Evolutionary conservation across 2,113 vertebrate genomes (phyloP), one percentile per base, ranked within the genome.

Genomic region (Brachionichthys hirsutus): DNA sequence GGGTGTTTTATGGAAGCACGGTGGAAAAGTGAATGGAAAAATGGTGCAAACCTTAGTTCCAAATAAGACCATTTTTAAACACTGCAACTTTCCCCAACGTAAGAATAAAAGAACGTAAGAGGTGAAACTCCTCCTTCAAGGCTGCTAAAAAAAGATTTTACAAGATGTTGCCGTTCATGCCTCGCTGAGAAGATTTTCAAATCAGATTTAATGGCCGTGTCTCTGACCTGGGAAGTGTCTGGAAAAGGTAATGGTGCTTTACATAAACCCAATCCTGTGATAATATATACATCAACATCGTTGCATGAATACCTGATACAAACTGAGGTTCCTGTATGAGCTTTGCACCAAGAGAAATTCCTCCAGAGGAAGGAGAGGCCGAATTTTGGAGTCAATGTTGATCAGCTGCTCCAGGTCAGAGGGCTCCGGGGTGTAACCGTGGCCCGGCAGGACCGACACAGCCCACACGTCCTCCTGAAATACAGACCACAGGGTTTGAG

Each of bases 381-480:
- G 82, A 16, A 99, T 94, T 67, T 92, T 94, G 70, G 77, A 71
- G 46, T 95, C 90, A 15, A 98, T 95, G 67, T 93, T 85, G 19
- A 70, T 85, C 54, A 98, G 89, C 40, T 90, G 91, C 65, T 91
- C 70, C 52, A 92, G 87, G 69, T 95, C 91, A 3, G 48, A 80
- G 0, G 59, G 82, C 45, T 92, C 90, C 0, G 93, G 90, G 53
- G 86, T 89, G 50, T 93, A 98, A 1, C 93, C 95, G 59, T 93
- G 92, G 64, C 89, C 92, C 19, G 84, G 57, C 49, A 54, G 19
- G 30, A 67, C 52, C 3, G 79, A 90, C 55, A 85, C 59, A 9
- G 91, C 67, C 75, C 89, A 91, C 44, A 14, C 10, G 56, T 86
- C 71, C 13, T 81, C 87, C 94, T 97, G 50, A 46, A 85, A 67